A percentile compares a stretch with the other conserved stretches of the same genome.
These are phyloP conservation scores for Aplodontia rufa DNA, from an alignment of 2,113 vertebrate genomes.

Conservation along the genomic window DNA sequence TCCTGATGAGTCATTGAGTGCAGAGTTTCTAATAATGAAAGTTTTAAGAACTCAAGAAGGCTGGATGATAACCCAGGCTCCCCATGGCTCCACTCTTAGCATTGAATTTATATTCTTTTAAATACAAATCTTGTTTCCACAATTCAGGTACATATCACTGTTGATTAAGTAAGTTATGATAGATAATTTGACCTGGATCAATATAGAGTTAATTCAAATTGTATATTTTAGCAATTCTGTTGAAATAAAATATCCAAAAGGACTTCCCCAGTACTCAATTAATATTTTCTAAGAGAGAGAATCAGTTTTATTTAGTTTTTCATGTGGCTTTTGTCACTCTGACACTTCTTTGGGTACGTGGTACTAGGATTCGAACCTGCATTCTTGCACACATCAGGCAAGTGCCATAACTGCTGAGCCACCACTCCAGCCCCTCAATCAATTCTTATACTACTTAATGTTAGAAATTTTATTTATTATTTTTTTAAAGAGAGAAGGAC, in stretches of 20 bases:
- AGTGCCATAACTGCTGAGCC: too few species aligned
- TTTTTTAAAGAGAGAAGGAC: too few species aligned
- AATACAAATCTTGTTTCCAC: background rate
- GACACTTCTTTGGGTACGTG: too few species aligned
- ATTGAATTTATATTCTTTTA: background rate
- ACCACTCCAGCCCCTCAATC: too few species aligned
- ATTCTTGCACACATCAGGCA: too few species aligned
- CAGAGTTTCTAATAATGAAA: background rate
- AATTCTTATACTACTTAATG: background rate
- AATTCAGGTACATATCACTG: background rate
- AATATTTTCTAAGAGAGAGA: too few species aligned
- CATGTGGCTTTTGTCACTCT: too few species aligned
- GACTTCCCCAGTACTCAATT: background rate
- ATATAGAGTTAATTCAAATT: background rate
- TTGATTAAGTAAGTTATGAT: background rate
- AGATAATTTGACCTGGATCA: too few species aligned
- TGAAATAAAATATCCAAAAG: background rate
- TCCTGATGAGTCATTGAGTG: background rate
- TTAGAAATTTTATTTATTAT: too few species aligned
- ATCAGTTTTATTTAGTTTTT: too few species aligned
- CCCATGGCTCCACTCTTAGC: background rate
- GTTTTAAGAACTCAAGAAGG: background rate
- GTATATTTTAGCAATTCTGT: background rate
- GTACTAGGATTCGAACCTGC: too few species aligned
- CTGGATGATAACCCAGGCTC: background rate